Evolutionary conservation across 2,113 vertebrate species (phyloP).

Genomic region (Gasterosteus nipponicus): DNA sequence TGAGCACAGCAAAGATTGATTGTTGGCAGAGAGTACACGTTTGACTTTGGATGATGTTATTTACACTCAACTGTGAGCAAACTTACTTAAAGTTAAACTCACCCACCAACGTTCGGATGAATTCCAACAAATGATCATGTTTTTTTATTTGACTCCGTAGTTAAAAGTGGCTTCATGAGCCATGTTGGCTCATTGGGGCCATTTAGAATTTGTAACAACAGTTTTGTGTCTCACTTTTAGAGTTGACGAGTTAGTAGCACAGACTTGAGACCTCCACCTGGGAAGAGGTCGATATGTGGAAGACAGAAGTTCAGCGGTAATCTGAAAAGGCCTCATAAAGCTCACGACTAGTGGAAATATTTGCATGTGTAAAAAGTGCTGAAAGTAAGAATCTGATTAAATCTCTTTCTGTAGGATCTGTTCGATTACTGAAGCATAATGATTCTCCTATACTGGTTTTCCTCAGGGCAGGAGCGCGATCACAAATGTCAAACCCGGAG

Average conservation of each 20-base stretch:
- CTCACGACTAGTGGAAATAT: constrained; percentile 31
- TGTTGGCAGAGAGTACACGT: not conserved
- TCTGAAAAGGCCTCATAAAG: not conserved
- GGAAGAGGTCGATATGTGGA: constrained; percentile 12
- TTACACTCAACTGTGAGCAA: not conserved
- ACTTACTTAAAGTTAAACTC: not conserved
- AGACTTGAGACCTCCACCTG: constrained; percentile 13
- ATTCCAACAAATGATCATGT: not conserved
- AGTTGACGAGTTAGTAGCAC: not conserved
- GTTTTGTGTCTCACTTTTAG: not conserved
- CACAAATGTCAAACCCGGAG: constrained; percentile 6
- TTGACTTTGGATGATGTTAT: not conserved
- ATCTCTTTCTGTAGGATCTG: constrained; percentile 5
- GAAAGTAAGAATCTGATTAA: constrained; percentile 10
- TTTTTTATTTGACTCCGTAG: not conserved
- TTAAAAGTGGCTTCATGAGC: too few species aligned
- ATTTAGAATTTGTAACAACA: not conserved
- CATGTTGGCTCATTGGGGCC: not conserved
- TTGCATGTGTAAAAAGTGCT: constrained; percentile 37
- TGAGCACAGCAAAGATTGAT: not conserved
- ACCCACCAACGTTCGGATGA: not conserved
- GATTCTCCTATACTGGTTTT: not conserved
- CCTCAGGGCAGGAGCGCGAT: not conserved
- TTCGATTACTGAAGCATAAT: constrained; percentile 7
- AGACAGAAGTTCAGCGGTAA: constrained; percentile 26